Evolutionary conservation across 1,140 invertebrate species (phyloP).

Genomic region (Apolygus lucorum): DNA sequence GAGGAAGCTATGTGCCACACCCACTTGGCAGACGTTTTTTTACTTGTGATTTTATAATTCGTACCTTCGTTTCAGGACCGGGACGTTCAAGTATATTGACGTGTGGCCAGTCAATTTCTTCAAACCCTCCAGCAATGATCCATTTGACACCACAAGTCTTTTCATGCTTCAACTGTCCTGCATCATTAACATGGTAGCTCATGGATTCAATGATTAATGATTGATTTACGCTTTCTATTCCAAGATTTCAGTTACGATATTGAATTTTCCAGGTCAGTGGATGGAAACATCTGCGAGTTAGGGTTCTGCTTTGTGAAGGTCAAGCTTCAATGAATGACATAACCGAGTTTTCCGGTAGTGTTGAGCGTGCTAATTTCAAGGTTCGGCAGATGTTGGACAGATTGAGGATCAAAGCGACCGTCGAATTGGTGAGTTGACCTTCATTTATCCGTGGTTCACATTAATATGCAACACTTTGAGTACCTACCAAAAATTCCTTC

Average conservation of each 20-base stretch:
- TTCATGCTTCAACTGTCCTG: slow-evolving; percentile 96
- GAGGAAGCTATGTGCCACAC: too few relatives aligned
- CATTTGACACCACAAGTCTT: slow-evolving; percentile 76
- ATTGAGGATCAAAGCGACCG: slow-evolving; percentile 53
- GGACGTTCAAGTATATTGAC: slow-evolving; percentile 72
- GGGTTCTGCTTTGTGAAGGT: slow-evolving; percentile 72
- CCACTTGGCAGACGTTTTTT: too few relatives aligned
- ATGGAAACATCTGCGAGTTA: slow-evolving; percentile 70
- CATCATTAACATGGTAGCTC: slow-evolving; percentile 84
- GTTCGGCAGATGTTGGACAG: slow-evolving; percentile 51
- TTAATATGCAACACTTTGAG: too few relatives aligned
- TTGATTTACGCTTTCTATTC: too few relatives aligned
- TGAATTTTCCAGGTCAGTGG: slow-evolving; percentile 42
- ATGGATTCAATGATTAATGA: too few relatives aligned
- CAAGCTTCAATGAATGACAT: slow-evolving; percentile 33
- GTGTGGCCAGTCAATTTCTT: slow-evolving; percentile 94
- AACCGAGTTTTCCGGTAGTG: slow-evolving; percentile 28
- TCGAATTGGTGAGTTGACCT: slow-evolving; percentile 43
- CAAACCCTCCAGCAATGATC: slow-evolving; percentile 61
- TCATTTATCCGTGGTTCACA: too few relatives aligned
- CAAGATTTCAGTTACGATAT: too few relatives aligned
- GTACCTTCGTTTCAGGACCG: slow-evolving; percentile 32
- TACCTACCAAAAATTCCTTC: too few relatives aligned
- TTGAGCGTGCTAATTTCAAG: slow-evolving; percentile 33
- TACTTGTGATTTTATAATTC: background rate